Conservation (phyloP, 2,113 vertebrate genomes). For the Pollachius pollachius region DNA sequence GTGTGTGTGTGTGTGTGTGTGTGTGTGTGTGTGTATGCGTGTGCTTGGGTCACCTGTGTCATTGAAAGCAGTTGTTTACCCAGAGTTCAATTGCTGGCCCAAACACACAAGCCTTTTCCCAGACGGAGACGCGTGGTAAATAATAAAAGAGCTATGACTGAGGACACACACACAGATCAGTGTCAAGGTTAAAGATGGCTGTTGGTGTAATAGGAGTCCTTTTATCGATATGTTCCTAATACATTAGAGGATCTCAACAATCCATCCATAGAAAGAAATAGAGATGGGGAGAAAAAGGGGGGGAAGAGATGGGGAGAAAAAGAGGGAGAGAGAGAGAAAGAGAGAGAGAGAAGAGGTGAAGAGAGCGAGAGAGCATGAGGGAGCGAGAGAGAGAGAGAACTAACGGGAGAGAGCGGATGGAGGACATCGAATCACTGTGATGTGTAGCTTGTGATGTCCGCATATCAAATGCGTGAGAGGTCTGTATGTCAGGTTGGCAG, state of each 20-base stretch:
- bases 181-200: slow-evolving; percentile 65
- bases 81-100: slow-evolving; percentile 54
- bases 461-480: slow-evolving; percentile 33
- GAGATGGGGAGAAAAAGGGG: not conserved
- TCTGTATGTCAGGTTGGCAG: slow-evolving; percentile 31
- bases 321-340: not conserved
- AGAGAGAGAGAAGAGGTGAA: not conserved
- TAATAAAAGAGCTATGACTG: slow-evolving; percentile 70
- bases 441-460: slow-evolving; percentile 30
- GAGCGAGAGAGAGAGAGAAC: slow-evolving; percentile 7
- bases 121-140: slow-evolving; percentile 63
- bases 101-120: slow-evolving; percentile 48
- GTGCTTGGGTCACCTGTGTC: slow-evolving; percentile 57
- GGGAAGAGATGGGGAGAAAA: not conserved
- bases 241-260: slow-evolving; percentile 32
- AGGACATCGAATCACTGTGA: not conserved
- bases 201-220: slow-evolving; percentile 52
- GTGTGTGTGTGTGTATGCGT: not conserved
- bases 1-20: not conserved
- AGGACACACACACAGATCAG: slow-evolving; percentile 52
- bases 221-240: slow-evolving; percentile 54
- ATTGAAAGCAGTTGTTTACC: slow-evolving; percentile 72
- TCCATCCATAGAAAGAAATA: not conserved
- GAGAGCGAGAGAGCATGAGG: not conserved
- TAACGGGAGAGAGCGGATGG: not conserved